Base-by-base conservation (phyloP, 2,888 invertebrate genomes). In the Strigamia transsilvanica region DNA sequence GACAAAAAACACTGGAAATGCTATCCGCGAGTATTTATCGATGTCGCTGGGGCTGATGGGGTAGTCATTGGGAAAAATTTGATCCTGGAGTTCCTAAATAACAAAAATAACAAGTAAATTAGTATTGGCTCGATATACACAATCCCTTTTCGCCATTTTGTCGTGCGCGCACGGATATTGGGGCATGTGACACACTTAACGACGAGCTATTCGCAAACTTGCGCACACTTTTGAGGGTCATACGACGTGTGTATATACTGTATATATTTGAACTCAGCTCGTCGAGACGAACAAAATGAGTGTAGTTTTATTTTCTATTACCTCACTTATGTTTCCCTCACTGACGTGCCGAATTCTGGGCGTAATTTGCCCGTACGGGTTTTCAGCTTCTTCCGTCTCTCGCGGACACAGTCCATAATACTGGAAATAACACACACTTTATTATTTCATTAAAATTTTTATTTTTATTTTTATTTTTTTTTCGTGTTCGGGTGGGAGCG, bases 1-100 rank as follows among this genome's bases (percentile, higher is more conserved):
- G 85, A 98, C 94, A 91, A 98, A 99, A 91, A 98, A 95, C 87
- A 98, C 95, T 82, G 99, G 99, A 89, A 99, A 99, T 87, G 97
- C 94, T 89, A 98, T 96, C 88, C 99, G 93, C 84, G 98, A 97
- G 89, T 98, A 98, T 91, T 98, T 98, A 92, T 99, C 99, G 90
- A 99, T 99, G 90, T 97, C 98, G 88, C 97, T 97, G 83, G 97
- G 97, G 86, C 96, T 96, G 89, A 96, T 94, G 87, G 89, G 95
- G 89, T 94, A 92, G 80, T 80, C 80, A 27, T 42, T 46, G 9
- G 27, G 80, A 23, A 78, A 41, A 7, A 78, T 21, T 78, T 38
- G 78, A 38, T 78, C 34, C 23, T 78, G 78, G 32, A 41, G 78
- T 32, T 78, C 38, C 41, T 78, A 32, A n/a, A 34, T 15, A n/a